A percentile compares a stretch with the other conserved stretches of the same genome.
Conservation (phyloP, 2,797 vertebrate species). For the Steatocranus sp. region DNA sequence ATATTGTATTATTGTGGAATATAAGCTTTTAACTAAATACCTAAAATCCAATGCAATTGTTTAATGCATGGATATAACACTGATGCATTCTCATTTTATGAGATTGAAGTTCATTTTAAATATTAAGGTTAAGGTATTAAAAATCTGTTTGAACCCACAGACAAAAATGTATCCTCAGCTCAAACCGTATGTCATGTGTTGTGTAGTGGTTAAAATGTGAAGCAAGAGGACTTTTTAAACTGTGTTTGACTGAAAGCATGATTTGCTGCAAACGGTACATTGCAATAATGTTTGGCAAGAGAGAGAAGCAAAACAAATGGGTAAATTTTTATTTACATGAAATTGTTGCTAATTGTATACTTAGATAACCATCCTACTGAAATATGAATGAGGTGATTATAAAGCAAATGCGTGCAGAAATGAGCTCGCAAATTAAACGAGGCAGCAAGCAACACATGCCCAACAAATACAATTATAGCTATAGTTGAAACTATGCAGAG, state of each 20-base stretch:
- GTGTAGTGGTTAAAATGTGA: not conserved
- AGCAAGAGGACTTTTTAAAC: not conserved
- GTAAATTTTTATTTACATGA: not conserved
- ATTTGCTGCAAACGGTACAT: not conserved
- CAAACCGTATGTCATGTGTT: not conserved
- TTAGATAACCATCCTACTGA: not conserved
- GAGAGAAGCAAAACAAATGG: not conserved
- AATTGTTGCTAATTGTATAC: conserved; percentile 7
- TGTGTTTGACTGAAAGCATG: not conserved
- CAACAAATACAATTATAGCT: conserved; percentile 28
- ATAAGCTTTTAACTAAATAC: not conserved
- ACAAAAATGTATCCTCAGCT: not conserved
- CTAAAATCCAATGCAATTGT: not conserved
- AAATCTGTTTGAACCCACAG: not conserved
- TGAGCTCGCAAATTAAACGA: conserved; percentile 17
- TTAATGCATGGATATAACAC: not conserved
- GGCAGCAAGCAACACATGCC: conserved; percentile 2
- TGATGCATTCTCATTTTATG: not conserved
- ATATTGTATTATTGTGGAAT: not conserved
- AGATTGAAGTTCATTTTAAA: not conserved
- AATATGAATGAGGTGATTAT: not conserved
- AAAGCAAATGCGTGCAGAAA: conserved; percentile 17
- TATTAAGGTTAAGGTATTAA: not conserved
- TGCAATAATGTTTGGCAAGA: not conserved
- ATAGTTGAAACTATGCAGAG: conserved; percentile 24